Percentiles rank a stretch among this genome's conserved stretches.
These are phyloP conservation scores for Enteromius paludinosus DNA, from an alignment of 2,797 vertebrate genomes.

Conservation along the genomic window DNA sequence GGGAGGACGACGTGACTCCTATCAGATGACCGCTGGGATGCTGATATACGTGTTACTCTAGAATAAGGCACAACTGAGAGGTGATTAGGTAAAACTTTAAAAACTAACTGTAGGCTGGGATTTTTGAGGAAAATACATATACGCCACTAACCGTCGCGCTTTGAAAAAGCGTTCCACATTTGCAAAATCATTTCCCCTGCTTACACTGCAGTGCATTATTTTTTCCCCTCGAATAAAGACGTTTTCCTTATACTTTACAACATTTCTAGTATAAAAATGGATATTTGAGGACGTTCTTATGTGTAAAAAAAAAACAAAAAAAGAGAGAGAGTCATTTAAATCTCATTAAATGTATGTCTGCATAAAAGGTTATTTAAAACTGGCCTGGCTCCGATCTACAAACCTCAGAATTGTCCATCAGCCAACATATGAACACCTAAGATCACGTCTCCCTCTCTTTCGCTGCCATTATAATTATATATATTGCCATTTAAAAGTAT, in stretches of 20 bases:
- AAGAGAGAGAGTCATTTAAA: not conserved
- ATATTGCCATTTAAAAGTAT: not conserved
- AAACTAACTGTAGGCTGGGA: not conserved
- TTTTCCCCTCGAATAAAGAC: not conserved
- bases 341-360: conserved; percentile 20
- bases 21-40: conserved; percentile 37
- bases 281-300: not conserved
- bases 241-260: not conserved
- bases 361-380: conserved; percentile 14
- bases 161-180: not conserved
- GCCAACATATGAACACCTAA: conserved; percentile 1
- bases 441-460: not conserved
- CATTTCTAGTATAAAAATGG: not conserved
- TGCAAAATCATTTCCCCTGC: not conserved
- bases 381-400: conserved; percentile 10
- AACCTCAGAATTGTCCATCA: conserved; percentile 19
- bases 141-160: too few relatives aligned
- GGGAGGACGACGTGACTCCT: conserved; percentile 87
- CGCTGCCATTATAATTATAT: not conserved
- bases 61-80: not conserved
- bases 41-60: conserved; percentile 37
- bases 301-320: too few relatives aligned
- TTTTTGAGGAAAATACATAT: not conserved
- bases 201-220: not conserved
- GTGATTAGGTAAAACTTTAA: not conserved